A percentile compares a stretch with the other conserved stretches of the same genome.
phyloP scores from a whole-genome alignment of 2,113 vertebrate genomes.

The Coturnix japonica region DNA sequence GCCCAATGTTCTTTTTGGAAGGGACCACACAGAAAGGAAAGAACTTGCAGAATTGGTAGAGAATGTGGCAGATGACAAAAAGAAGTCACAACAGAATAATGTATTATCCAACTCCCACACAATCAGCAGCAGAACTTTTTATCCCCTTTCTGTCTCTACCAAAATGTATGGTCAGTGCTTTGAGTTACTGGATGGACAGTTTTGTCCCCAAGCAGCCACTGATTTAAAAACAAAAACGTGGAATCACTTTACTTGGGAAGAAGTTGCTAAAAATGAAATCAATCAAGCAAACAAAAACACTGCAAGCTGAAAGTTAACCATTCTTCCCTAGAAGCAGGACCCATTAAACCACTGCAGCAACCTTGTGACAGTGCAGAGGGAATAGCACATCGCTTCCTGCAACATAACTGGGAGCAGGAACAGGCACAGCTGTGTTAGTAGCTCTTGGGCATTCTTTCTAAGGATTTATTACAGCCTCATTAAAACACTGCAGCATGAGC shows the following conservation, averaged over 20 bases:
- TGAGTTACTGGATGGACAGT: not conserved
- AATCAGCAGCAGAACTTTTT: not conserved
- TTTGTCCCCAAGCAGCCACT: not conserved
- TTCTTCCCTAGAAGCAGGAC: not conserved
- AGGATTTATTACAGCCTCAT: not conserved
- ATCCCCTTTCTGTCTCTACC: not conserved
- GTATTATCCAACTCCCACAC: not conserved
- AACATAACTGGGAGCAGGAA: not conserved
- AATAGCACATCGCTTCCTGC: not conserved
- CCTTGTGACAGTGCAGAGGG: not conserved
- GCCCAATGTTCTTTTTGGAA: not conserved
- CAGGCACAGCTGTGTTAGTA: not conserved
- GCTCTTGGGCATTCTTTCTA: not conserved
- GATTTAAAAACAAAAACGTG: not conserved
- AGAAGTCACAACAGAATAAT: not conserved
- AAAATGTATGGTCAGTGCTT: not conserved
- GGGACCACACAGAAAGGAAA: not conserved
- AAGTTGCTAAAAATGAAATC: not conserved
- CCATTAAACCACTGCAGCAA: not conserved
- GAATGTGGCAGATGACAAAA: not conserved
- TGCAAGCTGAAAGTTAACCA: not conserved
- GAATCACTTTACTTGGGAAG: not conserved
- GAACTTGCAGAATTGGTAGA: not conserved
- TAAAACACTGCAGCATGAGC: not conserved
- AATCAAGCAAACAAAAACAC: not conserved